Evolutionary conservation across 2,797 vertebrate species (phyloP), one percentile per base, ranked within the genome.

Genomic region (Gallinago nigripennis): DNA sequence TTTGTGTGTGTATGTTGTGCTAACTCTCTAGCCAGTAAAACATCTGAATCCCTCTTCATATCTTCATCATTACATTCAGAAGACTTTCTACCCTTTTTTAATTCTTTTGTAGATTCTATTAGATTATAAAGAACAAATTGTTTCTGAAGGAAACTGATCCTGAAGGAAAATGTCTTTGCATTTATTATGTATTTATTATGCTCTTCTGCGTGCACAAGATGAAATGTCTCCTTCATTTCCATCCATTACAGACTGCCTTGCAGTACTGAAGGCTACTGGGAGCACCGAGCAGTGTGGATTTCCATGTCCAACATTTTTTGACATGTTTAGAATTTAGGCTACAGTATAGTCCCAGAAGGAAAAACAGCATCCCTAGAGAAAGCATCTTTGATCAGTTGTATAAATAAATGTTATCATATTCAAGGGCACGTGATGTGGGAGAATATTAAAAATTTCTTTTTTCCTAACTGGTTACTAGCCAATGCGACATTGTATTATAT

Each of bases 101-200:
- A 53, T 53, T 64, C 8, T 86, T 81, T 76, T 56, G 2, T 69
- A 4, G 37, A 37, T 72, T 75, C 87, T 82, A 65, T 61, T 65
- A 91, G 35, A 31, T 76, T 77, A n/a, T 35, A 30, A 11, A 28
- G 57, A 81, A 39, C 27, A 79, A 72, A 64, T 25, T 57, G 41
- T 30, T 85, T 77, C 64, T 81, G 30, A 73, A 80, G 43, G 64
- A 88, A 82, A 80, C 27, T 8, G 12, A 50, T 93, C 61, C 39
- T 68, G 46, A 51, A 87, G 48, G 66, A 86, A 90, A 93, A 78
- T 64, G 48, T 56, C 48, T 90, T 63, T 83, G 61, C 72, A 86
- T 90, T 94, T 88, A 84, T 93, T 90, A 66, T 64, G 61, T 27
- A 61, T 61, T 61, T 61, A 31, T 64, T 64, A 31, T 72, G n/a